These are phyloP conservation scores for Saguinus imperator DNA, from an alignment of 2,113 vertebrate species.

Conservation along the genomic window DNA sequence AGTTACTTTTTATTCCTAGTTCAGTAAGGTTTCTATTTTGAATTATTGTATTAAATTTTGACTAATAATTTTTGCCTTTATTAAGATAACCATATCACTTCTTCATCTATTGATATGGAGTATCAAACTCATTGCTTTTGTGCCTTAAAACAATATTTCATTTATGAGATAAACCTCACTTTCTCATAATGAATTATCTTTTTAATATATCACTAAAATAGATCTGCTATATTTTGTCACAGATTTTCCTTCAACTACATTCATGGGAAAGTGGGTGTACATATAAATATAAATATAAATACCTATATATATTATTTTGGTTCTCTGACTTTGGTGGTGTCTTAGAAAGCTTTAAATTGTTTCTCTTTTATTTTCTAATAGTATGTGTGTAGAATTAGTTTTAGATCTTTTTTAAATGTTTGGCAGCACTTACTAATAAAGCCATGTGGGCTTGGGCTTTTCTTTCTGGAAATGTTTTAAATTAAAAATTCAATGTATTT, in stretches of 20 bases:
- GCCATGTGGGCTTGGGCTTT: neutral
- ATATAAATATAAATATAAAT: too few species aligned
- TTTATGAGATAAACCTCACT: neutral
- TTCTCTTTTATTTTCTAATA: constrained; percentile 20
- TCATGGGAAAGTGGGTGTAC: neutral
- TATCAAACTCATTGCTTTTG: neutral
- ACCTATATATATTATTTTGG: neutral
- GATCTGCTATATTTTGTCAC: neutral
- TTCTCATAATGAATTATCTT: neutral
- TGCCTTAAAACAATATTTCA: neutral
- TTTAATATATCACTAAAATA: neutral
- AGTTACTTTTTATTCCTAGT: neutral
- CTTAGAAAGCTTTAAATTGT: neutral
- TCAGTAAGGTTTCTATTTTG: neutral
- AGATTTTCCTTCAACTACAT: neutral
- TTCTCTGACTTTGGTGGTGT: neutral
- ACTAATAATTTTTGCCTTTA: neutral
- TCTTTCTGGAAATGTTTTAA: constrained; percentile 15
- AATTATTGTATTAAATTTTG: neutral
- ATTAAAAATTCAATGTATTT: constrained; percentile 21
- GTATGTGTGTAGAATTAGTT: neutral
- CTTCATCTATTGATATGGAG: neutral
- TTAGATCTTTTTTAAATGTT: neutral
- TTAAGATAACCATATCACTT: constrained; percentile 20
- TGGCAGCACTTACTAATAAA: neutral